Base-by-base conservation (phyloP, 2,113 vertebrate genomes). In the Nothocercus nigrocapillus region DNA sequence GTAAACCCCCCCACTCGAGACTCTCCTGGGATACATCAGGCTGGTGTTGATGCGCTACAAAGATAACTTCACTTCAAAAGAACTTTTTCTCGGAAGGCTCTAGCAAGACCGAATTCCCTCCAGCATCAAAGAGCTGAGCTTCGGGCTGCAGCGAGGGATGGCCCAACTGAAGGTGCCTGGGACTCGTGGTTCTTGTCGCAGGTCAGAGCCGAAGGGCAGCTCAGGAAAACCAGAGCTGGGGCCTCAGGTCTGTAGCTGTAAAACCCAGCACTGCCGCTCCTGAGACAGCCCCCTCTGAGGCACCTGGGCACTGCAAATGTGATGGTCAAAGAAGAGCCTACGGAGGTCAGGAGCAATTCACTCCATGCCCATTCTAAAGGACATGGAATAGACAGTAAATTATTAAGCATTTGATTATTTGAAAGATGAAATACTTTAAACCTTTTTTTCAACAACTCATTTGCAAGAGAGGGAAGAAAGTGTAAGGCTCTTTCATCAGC, bases 201-300 rank as follows among this genome's bases (percentile, higher is more conserved):
- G 7, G 53, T 42, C 59, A 59, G 30, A 69, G 70, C 7, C 15
- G 75, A 63, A 53, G 5, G 1, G 17, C 27, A 20, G 42, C 59
- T 85, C 2, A 1, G 18, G 45, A 36, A 88, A 84, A 69, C 20
- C 56, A 80, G 1, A 67, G 54, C 30, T 38, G 49, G 21, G 47
- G 66, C 13, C 75, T 34, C 87, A 1, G 1, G n/a, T 47, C 21
- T 2, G 0, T 9, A 20, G 25, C 24, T 58, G 24, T 9, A 14
- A 30, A 47, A 73, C 5, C 28, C 91, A 51, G n/a, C 22, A 73
- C 59, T 49, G 19, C 17, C 8, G 27, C 51, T 59, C 6, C 58
- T n/a, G 18, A 51, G 36, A 18, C 7, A 0, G 25, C 64, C 36
- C 49, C 38, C 64, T 21, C 28, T 4, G 1, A 53, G 20, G 47